Conservation (phyloP, 2,888 invertebrate genomes). For the Drosophila nr. medialis region DNA sequence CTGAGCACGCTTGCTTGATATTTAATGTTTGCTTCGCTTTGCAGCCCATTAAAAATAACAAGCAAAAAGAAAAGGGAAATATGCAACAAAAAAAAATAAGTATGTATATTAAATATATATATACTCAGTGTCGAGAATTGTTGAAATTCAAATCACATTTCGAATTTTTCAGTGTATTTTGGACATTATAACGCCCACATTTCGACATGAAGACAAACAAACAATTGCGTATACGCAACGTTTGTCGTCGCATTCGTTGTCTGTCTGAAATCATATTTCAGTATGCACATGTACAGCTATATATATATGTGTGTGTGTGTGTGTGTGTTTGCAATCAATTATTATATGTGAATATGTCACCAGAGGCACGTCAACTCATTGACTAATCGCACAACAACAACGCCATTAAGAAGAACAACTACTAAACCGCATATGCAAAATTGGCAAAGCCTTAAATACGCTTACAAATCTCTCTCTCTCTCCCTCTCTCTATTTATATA, state of each 20-base stretch:
- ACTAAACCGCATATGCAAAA: slow-evolving; percentile 38
- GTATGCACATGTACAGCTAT: slow-evolving; percentile 7
- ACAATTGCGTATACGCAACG: slow-evolving; percentile 67
- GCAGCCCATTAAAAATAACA: slow-evolving; percentile 33
- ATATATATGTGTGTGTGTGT: slow-evolving; percentile 1
- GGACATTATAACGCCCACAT: slow-evolving; percentile 47
- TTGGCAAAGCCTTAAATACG: slow-evolving; percentile 18
- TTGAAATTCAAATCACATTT: slow-evolving; percentile 51
- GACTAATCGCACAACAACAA: slow-evolving; percentile 54
- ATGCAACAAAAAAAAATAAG: neutral
- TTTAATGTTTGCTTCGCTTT: slow-evolving; percentile 16
- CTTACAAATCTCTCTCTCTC: neutral
- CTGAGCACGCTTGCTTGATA: neutral
- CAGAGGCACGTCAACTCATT: slow-evolving; percentile 48
- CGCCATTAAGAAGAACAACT: slow-evolving; percentile 22
- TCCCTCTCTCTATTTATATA: too few species aligned
- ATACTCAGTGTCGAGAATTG: slow-evolving; percentile 17
- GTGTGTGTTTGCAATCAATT: slow-evolving; percentile 47
- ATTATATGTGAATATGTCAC: slow-evolving; percentile 19
- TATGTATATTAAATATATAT: neutral
- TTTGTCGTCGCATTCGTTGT: slow-evolving; percentile 23
- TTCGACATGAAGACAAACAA: slow-evolving; percentile 43
- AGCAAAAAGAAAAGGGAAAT: neutral
- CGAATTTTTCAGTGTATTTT: slow-evolving; percentile 29
- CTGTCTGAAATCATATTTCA: slow-evolving; percentile 38